These are phyloP conservation scores for Odocoileus virginianus DNA, from an alignment of 2,113 vertebrate species.

Conservation along the genomic window DNA sequence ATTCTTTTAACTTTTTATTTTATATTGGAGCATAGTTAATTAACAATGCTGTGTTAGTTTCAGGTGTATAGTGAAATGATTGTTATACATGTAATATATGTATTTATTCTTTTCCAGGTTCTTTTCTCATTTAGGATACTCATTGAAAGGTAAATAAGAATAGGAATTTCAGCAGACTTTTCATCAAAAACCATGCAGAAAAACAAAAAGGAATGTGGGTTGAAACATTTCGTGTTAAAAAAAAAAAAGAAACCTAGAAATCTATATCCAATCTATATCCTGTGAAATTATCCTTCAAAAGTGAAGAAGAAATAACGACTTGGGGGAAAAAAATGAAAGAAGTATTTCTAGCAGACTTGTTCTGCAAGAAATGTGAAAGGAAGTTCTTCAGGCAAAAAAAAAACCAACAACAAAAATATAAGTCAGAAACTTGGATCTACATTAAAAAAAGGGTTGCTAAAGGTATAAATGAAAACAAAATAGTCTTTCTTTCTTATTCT, in stretches of 20 bases:
- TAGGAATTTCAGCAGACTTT: neutral
- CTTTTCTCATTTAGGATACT: neutral
- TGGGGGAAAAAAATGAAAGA: neutral
- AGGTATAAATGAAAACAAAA: neutral
- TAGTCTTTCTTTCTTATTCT: neutral
- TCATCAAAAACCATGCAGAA: neutral
- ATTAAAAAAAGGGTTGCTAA: neutral
- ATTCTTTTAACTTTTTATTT: neutral
- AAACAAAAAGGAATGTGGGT: neutral
- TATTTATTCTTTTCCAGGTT: neutral
- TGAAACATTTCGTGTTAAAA: neutral
- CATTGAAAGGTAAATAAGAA: neutral
- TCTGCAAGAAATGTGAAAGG: neutral
- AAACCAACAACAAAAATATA: neutral
- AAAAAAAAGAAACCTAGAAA: neutral
- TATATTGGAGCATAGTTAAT: neutral
- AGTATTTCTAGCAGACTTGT: neutral
- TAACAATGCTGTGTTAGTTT: neutral
- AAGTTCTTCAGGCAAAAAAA: neutral
- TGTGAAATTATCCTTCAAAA: neutral
- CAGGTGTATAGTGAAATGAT: neutral
- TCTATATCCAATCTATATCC: neutral
- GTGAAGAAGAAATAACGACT: neutral
- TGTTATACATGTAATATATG: neutral
- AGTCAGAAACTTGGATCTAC: neutral